Evolutionary conservation across 1,140 invertebrate genomes (phyloP), one percentile per base, ranked within the genome.

Genomic region (Macrocentrus cingulum): DNA sequence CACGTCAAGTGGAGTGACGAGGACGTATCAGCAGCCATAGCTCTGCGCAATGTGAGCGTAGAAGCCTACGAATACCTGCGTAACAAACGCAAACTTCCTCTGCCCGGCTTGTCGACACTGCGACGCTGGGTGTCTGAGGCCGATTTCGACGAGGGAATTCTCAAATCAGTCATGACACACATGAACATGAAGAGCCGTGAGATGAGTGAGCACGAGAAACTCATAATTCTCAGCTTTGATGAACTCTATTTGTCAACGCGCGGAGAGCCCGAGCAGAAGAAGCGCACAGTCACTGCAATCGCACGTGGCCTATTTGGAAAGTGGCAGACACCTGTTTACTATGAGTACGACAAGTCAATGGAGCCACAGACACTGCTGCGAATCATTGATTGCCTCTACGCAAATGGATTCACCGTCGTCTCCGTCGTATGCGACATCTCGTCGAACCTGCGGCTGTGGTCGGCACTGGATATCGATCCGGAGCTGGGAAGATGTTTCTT

Each of bases 281-380:
- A 1, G 49, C 62, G 5, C 49, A 60, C 46, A 63, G 57, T 39
- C 37, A 25, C 13, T 41, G 52, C 60, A 1, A 65, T 67, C 54
- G 63, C 37, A 18, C 20, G 60, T 13, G 56, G 63, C 1, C 51
- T 78, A 7, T 46, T 61, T 48, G 20, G 16, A 6, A 66, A 65
- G 1, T 77, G 73, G 71, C 75, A 75, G 45, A 70, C 76, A 61
- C 65, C 66, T 0, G 46, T 76, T 6, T 73, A 62, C 42, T 69
- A 62, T 58, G 44, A 63, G 41, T 77, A 66, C 64, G 68, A 76
- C 39, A 55, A 42, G 8, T 1, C 37, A n/a, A 66, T 78, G 58
- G 71, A 59, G 0, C 60, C 0, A n/a, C 5, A 39, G 16, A 9
- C 15, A 6, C 4, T 39, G 5, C 16, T 39, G 1, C 1, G 16